Conservation (phyloP, 1,140 invertebrate species). For the Bombus breviceps region DNA sequence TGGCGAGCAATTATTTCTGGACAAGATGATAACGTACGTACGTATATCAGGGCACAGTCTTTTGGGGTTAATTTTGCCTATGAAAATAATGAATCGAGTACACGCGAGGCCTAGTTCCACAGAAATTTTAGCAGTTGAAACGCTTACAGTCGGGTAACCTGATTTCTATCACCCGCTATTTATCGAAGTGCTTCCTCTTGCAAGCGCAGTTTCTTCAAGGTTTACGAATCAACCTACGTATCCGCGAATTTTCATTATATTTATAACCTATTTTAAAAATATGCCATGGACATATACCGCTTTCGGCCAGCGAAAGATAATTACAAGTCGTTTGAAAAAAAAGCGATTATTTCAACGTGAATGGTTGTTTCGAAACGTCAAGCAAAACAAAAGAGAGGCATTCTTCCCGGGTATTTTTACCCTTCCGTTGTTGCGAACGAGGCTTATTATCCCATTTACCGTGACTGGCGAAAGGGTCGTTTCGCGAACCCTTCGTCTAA, state of each 20-base stretch:
- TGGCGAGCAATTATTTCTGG: not conserved
- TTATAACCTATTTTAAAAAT: no score
- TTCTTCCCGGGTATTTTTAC: not conserved
- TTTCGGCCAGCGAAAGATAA: not conserved
- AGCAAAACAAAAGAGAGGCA: not conserved
- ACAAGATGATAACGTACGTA: not conserved
- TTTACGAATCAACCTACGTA: not conserved
- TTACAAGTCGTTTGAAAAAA: not conserved
- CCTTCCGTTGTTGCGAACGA: not conserved
- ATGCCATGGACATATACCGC: no score
- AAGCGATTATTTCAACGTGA: not conserved
- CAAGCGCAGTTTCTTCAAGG: not conserved
- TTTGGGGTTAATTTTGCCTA: slow-evolving; percentile 15
- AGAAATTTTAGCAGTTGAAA: slow-evolving; percentile 12
- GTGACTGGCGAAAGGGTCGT: not conserved
- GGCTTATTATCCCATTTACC: slow-evolving; percentile 2
- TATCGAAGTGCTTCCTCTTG: not conserved
- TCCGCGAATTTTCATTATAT: no score
- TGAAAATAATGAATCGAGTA: slow-evolving; percentile 10
- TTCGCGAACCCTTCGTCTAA: not conserved
- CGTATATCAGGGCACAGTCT: not conserved
- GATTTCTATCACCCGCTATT: slow-evolving; percentile 13
- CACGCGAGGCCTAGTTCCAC: slow-evolving; percentile 32
- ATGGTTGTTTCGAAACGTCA: not conserved
- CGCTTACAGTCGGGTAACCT: slow-evolving; percentile 3